Conservation (phyloP, 1,140 invertebrate species). For the Drosophila sulfurigaster region DNA sequence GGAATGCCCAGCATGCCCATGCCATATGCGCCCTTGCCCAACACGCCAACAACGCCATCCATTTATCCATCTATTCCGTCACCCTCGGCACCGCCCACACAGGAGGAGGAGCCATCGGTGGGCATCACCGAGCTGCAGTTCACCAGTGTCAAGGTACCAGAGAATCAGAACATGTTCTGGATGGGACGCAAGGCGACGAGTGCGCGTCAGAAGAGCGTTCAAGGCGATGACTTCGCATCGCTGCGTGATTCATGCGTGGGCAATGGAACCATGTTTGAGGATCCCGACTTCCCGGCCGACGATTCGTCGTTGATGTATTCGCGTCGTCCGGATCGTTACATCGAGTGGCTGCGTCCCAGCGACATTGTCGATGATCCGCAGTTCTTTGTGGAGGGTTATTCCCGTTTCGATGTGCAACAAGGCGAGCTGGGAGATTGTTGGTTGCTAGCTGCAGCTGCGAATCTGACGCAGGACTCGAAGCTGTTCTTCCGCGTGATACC, state of each 20-base stretch:
- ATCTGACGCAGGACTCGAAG: slow-evolving; percentile 94
- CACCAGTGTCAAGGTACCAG: slow-evolving; percentile 78
- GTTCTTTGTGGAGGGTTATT: slow-evolving; percentile 97
- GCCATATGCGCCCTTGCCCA: slow-evolving; percentile 68
- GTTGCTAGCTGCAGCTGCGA: slow-evolving; percentile 97
- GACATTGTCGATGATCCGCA: slow-evolving; percentile 95
- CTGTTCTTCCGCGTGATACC: slow-evolving; percentile 98
- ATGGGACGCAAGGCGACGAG: slow-evolving; percentile 72
- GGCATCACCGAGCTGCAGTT: slow-evolving; percentile 72
- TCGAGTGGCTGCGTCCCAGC: slow-evolving; percentile 93
- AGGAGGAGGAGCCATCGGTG: slow-evolving; percentile 74
- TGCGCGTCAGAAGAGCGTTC: slow-evolving; percentile 65
- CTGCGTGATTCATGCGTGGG: slow-evolving; percentile 90
- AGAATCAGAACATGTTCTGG: slow-evolving; percentile 81
- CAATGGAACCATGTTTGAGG: slow-evolving; percentile 92
- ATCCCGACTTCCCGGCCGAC: slow-evolving; percentile 93
- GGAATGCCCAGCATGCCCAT: slow-evolving; percentile 72
- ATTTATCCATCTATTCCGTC: slow-evolving; percentile 57
- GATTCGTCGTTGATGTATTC: slow-evolving; percentile 93
- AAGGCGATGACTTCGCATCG: slow-evolving; percentile 89
- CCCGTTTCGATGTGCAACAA: slow-evolving; percentile 98
- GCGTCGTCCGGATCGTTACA: slow-evolving; percentile 89
- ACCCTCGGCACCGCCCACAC: slow-evolving; percentile 58
- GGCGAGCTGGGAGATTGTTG: slow-evolving; percentile 99
- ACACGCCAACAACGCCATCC: slow-evolving; percentile 53